A percentile compares a stretch with the other conserved stretches of the same genome.
Conservation (phyloP, 2,888 invertebrate genomes). For the Ormyrus nitidulus region DNA sequence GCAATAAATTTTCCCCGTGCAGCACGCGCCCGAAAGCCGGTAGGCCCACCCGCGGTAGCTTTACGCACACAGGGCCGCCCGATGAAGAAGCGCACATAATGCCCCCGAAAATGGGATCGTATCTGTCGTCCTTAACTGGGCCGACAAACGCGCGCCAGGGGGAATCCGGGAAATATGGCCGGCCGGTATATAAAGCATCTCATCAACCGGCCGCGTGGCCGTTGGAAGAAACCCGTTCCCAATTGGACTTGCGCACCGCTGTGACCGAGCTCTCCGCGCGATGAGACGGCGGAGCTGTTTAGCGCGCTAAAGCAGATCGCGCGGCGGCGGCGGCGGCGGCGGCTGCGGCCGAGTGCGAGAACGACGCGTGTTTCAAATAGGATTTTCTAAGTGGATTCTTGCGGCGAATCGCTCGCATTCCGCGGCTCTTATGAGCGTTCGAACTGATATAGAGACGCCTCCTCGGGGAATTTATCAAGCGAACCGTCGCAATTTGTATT, state of each 20-base stretch:
- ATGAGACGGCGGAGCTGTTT: background rate
- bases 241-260: slow-evolving; percentile 2
- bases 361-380: slow-evolving; percentile 25
- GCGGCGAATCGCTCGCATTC: slow-evolving; percentile 2
- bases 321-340: too few species aligned
- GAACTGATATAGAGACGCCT: background rate
- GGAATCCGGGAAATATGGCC: slow-evolving; percentile 13
- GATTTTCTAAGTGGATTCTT: slow-evolving; percentile 26
- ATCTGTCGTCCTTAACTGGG: slow-evolving; percentile 22
- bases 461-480: too few species aligned
- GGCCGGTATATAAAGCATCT: slow-evolving; percentile 20
- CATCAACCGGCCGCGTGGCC: slow-evolving; percentile 6
- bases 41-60: background rate
- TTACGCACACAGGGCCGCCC: background rate
- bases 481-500: too few species aligned
- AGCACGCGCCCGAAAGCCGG: background rate
- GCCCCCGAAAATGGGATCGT: slow-evolving; percentile 33
- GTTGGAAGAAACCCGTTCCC: slow-evolving; percentile 22
- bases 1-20: slow-evolving; percentile 35
- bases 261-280: background rate
- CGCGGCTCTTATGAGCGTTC: background rate
- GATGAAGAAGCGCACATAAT: slow-evolving; percentile 7
- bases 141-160: background rate
- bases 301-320: background rate
- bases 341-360: background rate